Evolutionary conservation across 2,888 invertebrate genomes (phyloP), one percentile per base, ranked within the genome.

Genomic region (Pseudanteris insignis): DNA sequence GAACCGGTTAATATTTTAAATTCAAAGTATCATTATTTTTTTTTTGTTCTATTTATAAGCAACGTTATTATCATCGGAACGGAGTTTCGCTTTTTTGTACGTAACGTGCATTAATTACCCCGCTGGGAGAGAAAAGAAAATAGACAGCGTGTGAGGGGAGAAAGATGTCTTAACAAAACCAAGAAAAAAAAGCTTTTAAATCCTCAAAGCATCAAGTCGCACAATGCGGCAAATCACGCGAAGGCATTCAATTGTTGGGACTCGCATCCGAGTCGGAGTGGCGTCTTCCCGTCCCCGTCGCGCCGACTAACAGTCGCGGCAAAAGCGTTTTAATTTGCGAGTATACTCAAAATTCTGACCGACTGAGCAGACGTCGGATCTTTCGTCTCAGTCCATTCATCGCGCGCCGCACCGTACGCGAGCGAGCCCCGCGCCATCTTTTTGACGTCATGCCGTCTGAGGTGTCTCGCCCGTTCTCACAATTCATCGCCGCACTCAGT

Each of bases 291-390:
- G 11, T 11, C 24, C 6, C 32, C 34, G 18, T 0, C 21, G 2
- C 15, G 28, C 34, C 41, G 18, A 18, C 4, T 18, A 18, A 18
- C 18, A 18, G 21, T 28, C 33, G 34, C 43, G 37, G 32, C 28
- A 12, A 47, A 55, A 55, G 47, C 55, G 34, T 55, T 55, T 55
- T 55, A 46, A 55, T 55, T 55, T 55, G 55, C 55, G 47, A 55
- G 46, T 41, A 40, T 55, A 41, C 47, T 55, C 55, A 40, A 55
- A 53, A 53, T 44, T 53, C 32, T 41, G 34, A 33, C 38, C 32
- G 10, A 41, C 36, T 43, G 40, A 40, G 40, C 51, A 41, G 41
- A 7, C 37, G 25, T 7, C 34, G 51, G 18, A 3, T 18, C 6
- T 18, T 18, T 3, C 18, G 28, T 25, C 26, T 46, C 24, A 10